These are phyloP conservation scores for Eubucco bourcierii DNA, from an alignment of 2,113 vertebrate species.

Conservation along the genomic window DNA sequence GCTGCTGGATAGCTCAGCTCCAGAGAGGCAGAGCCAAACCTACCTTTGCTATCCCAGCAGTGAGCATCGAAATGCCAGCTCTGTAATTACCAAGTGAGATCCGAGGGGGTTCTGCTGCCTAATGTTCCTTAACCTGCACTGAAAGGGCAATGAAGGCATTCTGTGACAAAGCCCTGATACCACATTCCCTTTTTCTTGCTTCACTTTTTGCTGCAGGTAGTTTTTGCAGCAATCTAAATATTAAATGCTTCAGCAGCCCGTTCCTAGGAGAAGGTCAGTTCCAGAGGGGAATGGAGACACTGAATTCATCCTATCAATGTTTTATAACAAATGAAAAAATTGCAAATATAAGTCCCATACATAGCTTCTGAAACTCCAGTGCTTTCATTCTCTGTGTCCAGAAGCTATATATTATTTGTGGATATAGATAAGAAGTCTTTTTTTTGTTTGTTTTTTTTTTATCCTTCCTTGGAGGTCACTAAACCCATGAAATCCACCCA, in stretches of 20 bases:
- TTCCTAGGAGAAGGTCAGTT: slow-evolving; percentile 47
- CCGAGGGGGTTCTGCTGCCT: neutral
- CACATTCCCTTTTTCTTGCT: neutral
- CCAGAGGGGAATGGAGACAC: slow-evolving; percentile 37
- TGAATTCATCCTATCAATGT: slow-evolving; percentile 48
- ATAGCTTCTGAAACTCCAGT: slow-evolving; percentile 16
- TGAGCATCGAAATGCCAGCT: neutral
- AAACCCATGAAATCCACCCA: slow-evolving; percentile 31
- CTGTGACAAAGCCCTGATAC: neutral
- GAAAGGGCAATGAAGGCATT: neutral
- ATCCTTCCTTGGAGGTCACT: slow-evolving; percentile 27
- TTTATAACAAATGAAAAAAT: slow-evolving; percentile 30
- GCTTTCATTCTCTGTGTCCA: neutral
- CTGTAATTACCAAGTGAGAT: neutral
- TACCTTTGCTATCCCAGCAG: neutral
- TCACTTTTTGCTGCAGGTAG: neutral
- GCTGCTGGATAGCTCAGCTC: rapidly evolving
- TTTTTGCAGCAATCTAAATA: neutral
- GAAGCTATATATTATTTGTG: slow-evolving; percentile 16
- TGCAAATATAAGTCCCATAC: slow-evolving; percentile 36
- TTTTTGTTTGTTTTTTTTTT: neutral
- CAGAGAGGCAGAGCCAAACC: neutral
- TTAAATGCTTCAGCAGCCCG: neutral
- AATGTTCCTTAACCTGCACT: neutral
- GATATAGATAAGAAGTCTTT: neutral